Conservation (phyloP, 2,113 vertebrate genomes). For the Lichenostomus cassidix region DNA sequence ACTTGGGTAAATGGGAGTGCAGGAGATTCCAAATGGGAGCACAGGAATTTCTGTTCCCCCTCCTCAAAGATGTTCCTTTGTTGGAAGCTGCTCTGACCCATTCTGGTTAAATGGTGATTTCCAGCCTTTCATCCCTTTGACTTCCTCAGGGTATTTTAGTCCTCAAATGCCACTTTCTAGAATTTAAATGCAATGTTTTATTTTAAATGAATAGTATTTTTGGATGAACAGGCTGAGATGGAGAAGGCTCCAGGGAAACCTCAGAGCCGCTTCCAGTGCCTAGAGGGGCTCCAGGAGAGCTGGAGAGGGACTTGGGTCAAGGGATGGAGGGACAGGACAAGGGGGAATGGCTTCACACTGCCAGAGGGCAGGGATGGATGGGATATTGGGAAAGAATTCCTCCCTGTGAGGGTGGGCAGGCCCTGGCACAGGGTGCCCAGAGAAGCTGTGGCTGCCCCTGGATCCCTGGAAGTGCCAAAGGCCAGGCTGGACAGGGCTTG, state of each 20-base stretch:
- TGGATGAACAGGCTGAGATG: neutral
- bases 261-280: neutral
- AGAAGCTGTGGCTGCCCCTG: neutral
- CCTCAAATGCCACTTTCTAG: neutral
- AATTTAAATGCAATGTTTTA: neutral
- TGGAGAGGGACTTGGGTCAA: neutral
- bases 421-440: neutral
- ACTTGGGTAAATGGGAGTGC: neutral
- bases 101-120: neutral
- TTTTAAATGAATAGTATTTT: neutral
- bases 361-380: neutral
- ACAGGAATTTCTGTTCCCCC: neutral
- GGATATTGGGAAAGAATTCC: neutral
- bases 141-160: neutral
- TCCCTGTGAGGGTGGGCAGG: neutral
- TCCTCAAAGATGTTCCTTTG: neutral
- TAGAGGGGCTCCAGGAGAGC: neutral
- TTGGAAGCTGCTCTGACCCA: neutral
- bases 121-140: accelerated
- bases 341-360: neutral
- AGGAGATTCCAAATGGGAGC: neutral
- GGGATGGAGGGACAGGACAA: neutral
- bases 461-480: neutral
- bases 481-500: neutral
- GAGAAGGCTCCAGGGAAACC: neutral